Conservation (phyloP, 2,888 invertebrate species). For the Pachycephus smyrnensis region DNA sequence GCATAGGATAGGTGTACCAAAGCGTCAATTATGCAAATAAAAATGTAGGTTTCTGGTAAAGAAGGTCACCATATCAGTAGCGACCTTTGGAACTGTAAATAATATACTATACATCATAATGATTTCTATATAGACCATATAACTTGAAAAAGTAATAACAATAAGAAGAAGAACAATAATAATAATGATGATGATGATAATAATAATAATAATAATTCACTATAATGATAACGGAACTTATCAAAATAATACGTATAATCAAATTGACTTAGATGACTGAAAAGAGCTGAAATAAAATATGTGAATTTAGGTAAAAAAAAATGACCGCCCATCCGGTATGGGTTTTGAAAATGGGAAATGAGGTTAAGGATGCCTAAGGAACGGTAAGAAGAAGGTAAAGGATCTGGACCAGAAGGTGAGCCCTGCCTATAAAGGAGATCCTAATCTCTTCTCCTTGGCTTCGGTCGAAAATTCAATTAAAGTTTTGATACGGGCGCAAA, state of each 20-base stretch:
- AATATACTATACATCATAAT: neutral
- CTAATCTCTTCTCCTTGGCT: constrained; percentile 31
- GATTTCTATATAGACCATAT: neutral
- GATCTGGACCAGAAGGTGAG: neutral
- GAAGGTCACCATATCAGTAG: neutral
- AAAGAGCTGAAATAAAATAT: constrained; percentile 6
- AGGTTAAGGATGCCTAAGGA: neutral
- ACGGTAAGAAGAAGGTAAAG: neutral
- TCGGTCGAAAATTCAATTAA: constrained; percentile 66
- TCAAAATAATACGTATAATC: neutral
- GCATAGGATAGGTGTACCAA: constrained; percentile 30
- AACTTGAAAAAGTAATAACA: no score
- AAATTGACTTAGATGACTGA: neutral
- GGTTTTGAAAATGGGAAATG: neutral
- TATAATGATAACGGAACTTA: neutral
- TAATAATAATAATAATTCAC: neutral
- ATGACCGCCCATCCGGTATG: neutral
- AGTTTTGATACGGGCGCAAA: constrained; percentile 64
- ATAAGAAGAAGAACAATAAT: no score
- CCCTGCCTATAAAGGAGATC: neutral
- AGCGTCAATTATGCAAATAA: constrained; percentile 56
- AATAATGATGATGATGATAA: no score
- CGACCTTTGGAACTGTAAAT: neutral
- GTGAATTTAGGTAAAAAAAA: constrained; percentile 33
- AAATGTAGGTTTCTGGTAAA: constrained; percentile 22